phyloP scores from a whole-genome alignment of 30 jellyfish, hydroid and myxozoan species.

The Cassiopea andromeda region DNA sequence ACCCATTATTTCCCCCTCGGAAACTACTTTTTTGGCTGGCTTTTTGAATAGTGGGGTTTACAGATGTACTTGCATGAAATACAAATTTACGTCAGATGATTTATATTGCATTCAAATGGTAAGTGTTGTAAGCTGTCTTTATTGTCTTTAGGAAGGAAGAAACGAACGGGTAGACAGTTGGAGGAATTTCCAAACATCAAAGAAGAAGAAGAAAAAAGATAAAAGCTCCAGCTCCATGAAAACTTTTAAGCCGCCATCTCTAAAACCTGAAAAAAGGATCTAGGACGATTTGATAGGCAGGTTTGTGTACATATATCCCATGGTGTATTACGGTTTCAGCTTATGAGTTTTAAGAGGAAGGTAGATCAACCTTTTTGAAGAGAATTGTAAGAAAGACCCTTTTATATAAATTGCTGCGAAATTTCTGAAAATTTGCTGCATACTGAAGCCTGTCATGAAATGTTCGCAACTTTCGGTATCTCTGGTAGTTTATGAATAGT shows the following conservation, averaged over 20 bases:
- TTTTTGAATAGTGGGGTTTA: background rate
- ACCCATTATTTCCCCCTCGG: background rate
- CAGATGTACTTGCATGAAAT: no score
- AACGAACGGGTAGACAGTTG: slow-evolving; percentile 93
- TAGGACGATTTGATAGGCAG: background rate
- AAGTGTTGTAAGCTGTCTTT: background rate
- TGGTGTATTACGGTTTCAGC: background rate
- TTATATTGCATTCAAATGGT: background rate
- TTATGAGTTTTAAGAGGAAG: background rate
- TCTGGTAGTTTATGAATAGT: no score
- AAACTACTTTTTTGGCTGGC: background rate
- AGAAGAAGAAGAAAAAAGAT: slow-evolving; percentile 70
- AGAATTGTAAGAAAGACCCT: background rate
- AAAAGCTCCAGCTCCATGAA: slow-evolving; percentile 49
- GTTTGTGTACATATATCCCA: background rate
- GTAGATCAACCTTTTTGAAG: background rate
- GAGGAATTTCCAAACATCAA: slow-evolving; percentile 87
- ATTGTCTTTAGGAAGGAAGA: slow-evolving; percentile 78
- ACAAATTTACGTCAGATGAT: no score
- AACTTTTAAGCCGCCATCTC: slow-evolving; percentile 88
- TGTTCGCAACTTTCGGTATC: no score
- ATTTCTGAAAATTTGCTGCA: background rate
- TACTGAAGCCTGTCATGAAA: no score
- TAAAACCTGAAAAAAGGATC: slow-evolving; percentile 86
- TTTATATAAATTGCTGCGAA: background rate